Percentiles rank a stretch among this genome's conserved stretches.
Evolutionary conservation across 2,797 vertebrate species (phyloP).

Genomic region (Diceros bicornis): DNA sequence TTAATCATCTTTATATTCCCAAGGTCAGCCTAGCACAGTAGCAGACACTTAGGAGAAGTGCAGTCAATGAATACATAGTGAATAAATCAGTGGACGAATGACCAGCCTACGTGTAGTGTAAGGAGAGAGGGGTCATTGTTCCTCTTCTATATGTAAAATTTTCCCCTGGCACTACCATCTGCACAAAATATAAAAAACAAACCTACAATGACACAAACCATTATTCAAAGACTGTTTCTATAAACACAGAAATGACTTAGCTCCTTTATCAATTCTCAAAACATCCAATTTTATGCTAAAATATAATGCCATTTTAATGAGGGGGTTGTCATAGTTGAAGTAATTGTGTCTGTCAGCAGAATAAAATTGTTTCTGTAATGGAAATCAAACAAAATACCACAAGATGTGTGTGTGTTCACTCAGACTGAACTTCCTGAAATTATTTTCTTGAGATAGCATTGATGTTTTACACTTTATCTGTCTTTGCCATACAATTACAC

Average conservation of each 20-base stretch:
- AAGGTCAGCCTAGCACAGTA: fast-evolving
- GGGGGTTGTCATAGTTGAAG: neutral
- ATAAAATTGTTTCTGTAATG: neutral
- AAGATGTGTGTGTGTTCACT: neutral
- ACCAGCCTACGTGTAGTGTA: neutral
- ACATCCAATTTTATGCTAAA: neutral
- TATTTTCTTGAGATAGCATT: neutral
- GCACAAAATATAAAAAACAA: neutral
- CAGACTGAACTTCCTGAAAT: neutral
- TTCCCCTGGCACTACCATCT: neutral
- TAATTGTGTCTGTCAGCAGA: neutral
- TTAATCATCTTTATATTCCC: too few species aligned
- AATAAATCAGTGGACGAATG: fast-evolving
- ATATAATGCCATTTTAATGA: neutral
- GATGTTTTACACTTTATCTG: neutral
- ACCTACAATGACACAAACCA: neutral
- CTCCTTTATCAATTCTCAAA: slow-evolving; percentile 44
- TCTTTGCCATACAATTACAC: fast-evolving
- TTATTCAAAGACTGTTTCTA: neutral
- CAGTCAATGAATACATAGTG: too few species aligned
- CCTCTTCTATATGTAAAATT: neutral
- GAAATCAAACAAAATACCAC: neutral
- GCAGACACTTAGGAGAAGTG: neutral
- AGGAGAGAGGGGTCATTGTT: fast-evolving
- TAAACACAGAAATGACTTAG: neutral